These are phyloP conservation scores for Agrochola litura DNA, from an alignment of 2,888 invertebrate species.

Conservation along the genomic window DNA sequence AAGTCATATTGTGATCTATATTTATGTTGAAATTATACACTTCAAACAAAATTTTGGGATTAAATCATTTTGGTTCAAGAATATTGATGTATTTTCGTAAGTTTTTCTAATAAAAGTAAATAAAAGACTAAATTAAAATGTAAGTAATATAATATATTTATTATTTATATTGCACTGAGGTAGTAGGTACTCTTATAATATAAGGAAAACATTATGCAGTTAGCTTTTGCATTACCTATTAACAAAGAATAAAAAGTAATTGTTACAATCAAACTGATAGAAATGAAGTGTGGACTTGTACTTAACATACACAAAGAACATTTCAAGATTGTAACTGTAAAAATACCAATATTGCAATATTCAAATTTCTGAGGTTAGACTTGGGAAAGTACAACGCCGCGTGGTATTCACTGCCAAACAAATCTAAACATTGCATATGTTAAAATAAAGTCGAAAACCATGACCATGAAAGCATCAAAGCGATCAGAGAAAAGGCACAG, in stretches of 20 bases:
- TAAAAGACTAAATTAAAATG: slow-evolving; percentile 58
- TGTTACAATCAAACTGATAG: background rate
- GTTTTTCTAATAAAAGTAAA: slow-evolving; percentile 16
- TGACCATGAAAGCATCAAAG: background rate
- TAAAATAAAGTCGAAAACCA: background rate
- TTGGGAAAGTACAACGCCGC: background rate
- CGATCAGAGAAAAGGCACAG: background rate
- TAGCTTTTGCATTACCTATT: background rate
- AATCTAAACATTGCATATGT: background rate
- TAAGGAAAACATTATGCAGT: slow-evolving; percentile 27
- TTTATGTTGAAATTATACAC: slow-evolving; percentile 57
- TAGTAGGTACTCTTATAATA: slow-evolving; percentile 37
- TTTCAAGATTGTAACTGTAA: background rate
- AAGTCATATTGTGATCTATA: slow-evolving; percentile 56
- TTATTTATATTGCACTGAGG: slow-evolving; percentile 80
- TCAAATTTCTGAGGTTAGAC: no score
- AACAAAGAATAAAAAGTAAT: background rate
- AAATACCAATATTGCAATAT: background rate
- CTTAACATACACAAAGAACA: background rate
- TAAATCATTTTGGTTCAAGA: background rate
- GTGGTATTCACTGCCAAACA: background rate
- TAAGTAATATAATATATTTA: slow-evolving; percentile 52
- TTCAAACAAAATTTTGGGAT: slow-evolving; percentile 22
- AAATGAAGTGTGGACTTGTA: background rate
- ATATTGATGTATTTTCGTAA: background rate